Evolutionary conservation across 2,888 invertebrate genomes (phyloP).

Genomic region (Hipparchia sbordonii): DNA sequence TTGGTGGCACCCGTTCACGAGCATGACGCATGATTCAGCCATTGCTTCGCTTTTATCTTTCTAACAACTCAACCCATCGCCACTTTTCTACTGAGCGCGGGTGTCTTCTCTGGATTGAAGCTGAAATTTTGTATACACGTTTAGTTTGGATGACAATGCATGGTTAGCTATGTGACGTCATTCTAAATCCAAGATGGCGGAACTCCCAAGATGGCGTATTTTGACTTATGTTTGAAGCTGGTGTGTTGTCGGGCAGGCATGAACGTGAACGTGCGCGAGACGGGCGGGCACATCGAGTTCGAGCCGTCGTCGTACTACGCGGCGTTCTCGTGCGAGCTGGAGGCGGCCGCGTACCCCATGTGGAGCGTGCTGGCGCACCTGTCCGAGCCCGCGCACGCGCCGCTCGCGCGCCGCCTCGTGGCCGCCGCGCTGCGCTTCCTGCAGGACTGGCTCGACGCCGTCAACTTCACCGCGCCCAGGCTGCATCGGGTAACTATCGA

Average conservation of each 20-base stretch:
- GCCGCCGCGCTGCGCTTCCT: slow-evolving; percentile 90
- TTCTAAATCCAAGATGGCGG: too few species aligned
- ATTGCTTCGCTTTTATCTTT: too few species aligned
- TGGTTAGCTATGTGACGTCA: too few species aligned
- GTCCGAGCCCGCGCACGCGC: slow-evolving; percentile 87
- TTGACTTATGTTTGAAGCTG: too few species aligned
- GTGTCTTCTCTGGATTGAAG: too few species aligned
- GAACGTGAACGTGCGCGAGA: slow-evolving; percentile 97
- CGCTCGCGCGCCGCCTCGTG: slow-evolving; percentile 89
- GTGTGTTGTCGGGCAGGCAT: slow-evolving; percentile 86
- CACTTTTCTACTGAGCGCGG: too few species aligned
- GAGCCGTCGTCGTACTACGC: slow-evolving; percentile 99
- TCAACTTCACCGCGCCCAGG: slow-evolving; percentile 86
- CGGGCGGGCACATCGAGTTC: slow-evolving; percentile 96
- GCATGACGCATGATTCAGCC: too few species aligned
- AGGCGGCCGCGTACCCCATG: slow-evolving; percentile 98
- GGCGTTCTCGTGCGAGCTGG: slow-evolving; percentile 98
- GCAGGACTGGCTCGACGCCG: slow-evolving; percentile 94
- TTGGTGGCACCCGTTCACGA: too few species aligned
- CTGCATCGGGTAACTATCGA: slow-evolving; percentile 74
- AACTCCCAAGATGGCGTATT: too few species aligned
- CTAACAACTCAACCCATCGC: too few species aligned
- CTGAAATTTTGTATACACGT: neutral
- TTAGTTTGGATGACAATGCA: too few species aligned
- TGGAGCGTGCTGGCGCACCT: slow-evolving; percentile 97